These are phyloP conservation scores for Gortyna flavago DNA, from an alignment of 2,888 invertebrate genomes.

Conservation along the genomic window DNA sequence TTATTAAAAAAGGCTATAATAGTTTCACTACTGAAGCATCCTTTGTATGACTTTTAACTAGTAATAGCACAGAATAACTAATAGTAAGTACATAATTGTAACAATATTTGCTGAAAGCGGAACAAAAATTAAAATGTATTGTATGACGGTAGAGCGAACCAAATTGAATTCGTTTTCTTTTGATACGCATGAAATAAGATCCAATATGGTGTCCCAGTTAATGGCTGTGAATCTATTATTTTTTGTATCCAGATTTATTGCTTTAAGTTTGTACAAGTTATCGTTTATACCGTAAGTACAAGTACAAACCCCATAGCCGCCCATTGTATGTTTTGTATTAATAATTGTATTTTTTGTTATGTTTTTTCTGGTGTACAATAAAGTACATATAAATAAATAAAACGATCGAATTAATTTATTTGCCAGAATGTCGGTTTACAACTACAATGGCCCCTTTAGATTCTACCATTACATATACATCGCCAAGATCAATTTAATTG, in stretches of 20 bases:
- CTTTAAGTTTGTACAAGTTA: background rate
- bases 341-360: too few species aligned
- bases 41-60: conserved; percentile 3
- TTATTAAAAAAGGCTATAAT: background rate
- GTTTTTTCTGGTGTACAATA: too few species aligned
- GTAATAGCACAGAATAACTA: too few species aligned
- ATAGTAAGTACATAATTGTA: too few species aligned
- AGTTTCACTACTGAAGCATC: conserved; percentile 17
- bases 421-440: too few species aligned
- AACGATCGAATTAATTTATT: background rate
- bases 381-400: too few species aligned
- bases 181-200: conserved; percentile 37
- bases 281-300: background rate
- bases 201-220: conserved; percentile 6
- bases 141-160: conserved; percentile 10
- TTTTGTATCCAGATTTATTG: conserved; percentile 13
- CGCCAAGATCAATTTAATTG: too few species aligned
- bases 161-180: conserved; percentile 45
- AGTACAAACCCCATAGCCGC: background rate
- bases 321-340: too few species aligned
- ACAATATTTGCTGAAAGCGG: conserved; percentile 22
- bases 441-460: too few species aligned
- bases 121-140: conserved; percentile 23
- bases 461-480: too few species aligned
- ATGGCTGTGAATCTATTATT: conserved; percentile 5